A percentile compares a stretch with the other conserved stretches of the same genome.
Conservation (phyloP, 2,888 invertebrate species). For the Lacanobia oleracea region DNA sequence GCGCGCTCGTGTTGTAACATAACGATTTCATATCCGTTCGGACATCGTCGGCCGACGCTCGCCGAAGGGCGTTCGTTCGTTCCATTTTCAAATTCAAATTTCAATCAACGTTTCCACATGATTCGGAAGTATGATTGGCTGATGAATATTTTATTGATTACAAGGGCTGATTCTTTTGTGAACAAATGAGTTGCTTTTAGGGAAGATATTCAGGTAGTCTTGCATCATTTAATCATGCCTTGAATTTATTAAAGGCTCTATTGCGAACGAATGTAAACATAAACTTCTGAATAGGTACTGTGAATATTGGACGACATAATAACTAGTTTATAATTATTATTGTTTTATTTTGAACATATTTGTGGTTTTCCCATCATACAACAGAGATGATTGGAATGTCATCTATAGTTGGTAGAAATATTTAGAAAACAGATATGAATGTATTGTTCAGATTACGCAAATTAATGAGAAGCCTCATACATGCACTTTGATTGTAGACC, state of each 20-base stretch:
- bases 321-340: background rate
- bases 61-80: slow-evolving; percentile 45
- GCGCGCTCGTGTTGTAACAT: slow-evolving; percentile 51
- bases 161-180: slow-evolving; percentile 16
- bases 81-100: slow-evolving; percentile 63
- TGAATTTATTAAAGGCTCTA: slow-evolving; percentile 24
- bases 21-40: slow-evolving; percentile 65
- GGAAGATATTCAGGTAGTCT: slow-evolving; percentile 23
- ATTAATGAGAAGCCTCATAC: background rate
- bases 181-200: slow-evolving; percentile 10
- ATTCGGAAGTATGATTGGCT: slow-evolving; percentile 48
- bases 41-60: slow-evolving; percentile 38
- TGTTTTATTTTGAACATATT: background rate
- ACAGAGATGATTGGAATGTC: background rate
- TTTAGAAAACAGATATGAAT: background rate
- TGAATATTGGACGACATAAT: background rate
- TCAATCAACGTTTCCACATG: slow-evolving; percentile 48
- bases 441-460: background rate
- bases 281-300: background rate
- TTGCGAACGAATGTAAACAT: slow-evolving; percentile 14
- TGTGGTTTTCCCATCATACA: slow-evolving; percentile 3
- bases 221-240: slow-evolving; percentile 22
- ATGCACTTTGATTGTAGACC: background rate
- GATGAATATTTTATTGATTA: slow-evolving; percentile 51
- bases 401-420: background rate